A percentile compares a stretch with the other conserved stretches of the same genome.
These are phyloP conservation scores for Sphenopsis melanotis DNA, from an alignment of 2,797 vertebrate genomes.

Conservation along the genomic window DNA sequence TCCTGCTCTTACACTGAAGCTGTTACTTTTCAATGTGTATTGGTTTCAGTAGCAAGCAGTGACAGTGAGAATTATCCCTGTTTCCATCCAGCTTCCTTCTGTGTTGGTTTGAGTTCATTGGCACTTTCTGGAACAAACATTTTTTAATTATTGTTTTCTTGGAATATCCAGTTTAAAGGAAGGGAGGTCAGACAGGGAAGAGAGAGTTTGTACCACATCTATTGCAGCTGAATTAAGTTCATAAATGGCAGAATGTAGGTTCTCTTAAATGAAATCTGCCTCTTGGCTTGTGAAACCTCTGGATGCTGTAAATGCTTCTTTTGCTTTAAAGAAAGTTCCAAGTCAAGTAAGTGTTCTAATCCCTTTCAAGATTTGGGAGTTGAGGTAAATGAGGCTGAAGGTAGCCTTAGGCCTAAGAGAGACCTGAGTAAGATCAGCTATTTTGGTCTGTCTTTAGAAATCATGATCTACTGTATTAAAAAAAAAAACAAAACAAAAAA, in stretches of 20 bases:
- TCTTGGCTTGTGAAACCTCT: neutral
- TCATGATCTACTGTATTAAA: neutral
- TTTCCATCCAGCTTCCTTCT: neutral
- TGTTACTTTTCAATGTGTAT: rapidly evolving
- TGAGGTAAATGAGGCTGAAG: conserved; percentile 15
- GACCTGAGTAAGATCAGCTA: neutral
- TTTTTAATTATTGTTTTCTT: neutral
- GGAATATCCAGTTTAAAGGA: neutral
- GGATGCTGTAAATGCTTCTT: neutral
- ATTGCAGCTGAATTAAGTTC: neutral
- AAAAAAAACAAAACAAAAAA: no score
- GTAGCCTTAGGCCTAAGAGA: neutral
- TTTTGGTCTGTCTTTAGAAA: neutral
- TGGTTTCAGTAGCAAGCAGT: neutral
- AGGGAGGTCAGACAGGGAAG: neutral
- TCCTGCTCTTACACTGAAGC: neutral
- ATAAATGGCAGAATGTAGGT: neutral
- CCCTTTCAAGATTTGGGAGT: neutral
- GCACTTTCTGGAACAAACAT: neutral
- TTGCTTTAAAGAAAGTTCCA: neutral
- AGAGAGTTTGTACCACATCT: neutral
- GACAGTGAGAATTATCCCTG: neutral
- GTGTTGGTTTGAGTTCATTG: neutral
- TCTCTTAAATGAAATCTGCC: neutral
- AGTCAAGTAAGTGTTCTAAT: conserved; percentile 7